Conservation (phyloP, 2,888 invertebrate species). For the Acleris laterana region DNA sequence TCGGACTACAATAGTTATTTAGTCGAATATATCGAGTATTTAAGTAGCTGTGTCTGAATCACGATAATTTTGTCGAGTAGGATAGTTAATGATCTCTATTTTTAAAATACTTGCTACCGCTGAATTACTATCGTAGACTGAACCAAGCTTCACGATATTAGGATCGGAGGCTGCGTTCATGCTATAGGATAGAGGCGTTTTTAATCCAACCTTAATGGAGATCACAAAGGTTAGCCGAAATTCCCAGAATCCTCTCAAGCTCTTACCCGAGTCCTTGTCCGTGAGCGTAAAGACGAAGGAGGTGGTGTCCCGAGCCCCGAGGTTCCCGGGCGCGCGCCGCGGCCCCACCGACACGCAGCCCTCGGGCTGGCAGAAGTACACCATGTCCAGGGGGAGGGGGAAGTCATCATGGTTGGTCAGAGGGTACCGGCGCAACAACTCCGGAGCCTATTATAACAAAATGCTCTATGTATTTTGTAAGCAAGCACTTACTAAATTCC, state of each 20-base stretch:
- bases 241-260: conserved; percentile 27
- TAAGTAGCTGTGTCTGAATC: too few relatives aligned
- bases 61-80: too few relatives aligned
- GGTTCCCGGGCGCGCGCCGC: conserved; percentile 84
- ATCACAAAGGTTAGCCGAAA: too few relatives aligned
- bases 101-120: too few relatives aligned
- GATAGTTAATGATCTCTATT: too few relatives aligned
- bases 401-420: conserved; percentile 98
- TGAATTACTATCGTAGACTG: too few relatives aligned
- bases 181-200: too few relatives aligned
- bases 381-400: conserved; percentile 98
- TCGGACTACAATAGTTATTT: too few relatives aligned
- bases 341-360: conserved; percentile 97
- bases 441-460: conserved; percentile 88
- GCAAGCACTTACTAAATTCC: not conserved
- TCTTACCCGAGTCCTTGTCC: conserved; percentile 97
- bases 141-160: too few relatives aligned
- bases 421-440: conserved; percentile 97
- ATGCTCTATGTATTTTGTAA: not conserved
- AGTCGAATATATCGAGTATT: too few relatives aligned
- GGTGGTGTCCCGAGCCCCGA: conserved; percentile 92
- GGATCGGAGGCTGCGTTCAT: too few relatives aligned
- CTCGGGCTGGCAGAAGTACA: conserved; percentile 99
- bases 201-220: too few relatives aligned
- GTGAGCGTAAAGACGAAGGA: conserved; percentile 99